These are phyloP conservation scores for Cryptus viduatorius DNA, from an alignment of 2,888 invertebrate species.

Conservation along the genomic window DNA sequence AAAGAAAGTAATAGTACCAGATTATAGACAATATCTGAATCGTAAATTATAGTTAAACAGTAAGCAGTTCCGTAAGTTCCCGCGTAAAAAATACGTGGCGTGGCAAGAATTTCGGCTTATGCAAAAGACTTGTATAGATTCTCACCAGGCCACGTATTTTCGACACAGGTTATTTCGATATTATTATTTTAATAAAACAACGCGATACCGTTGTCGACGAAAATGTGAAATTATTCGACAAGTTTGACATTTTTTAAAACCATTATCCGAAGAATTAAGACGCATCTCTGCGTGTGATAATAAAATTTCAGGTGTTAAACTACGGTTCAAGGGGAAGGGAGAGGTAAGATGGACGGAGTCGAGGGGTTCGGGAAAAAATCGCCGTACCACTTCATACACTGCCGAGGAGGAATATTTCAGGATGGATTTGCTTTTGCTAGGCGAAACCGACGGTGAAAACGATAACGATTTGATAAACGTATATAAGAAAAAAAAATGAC, in stretches of 20 bases:
- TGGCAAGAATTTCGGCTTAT: not conserved
- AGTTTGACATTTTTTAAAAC: not conserved
- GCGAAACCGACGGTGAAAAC: slow-evolving; percentile 84
- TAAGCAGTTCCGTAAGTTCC: no score
- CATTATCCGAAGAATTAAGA: not conserved
- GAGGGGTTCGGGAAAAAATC: slow-evolving; percentile 10
- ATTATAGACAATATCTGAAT: no score
- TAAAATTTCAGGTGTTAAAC: slow-evolving; percentile 86
- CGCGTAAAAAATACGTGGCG: no score
- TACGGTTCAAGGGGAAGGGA: slow-evolving; percentile 84
- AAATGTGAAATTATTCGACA: not conserved
- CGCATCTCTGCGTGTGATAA: slow-evolving; percentile 85
- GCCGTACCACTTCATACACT: slow-evolving; percentile 82
- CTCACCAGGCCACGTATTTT: no score
- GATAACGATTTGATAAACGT: not conserved
- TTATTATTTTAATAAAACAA: not conserved
- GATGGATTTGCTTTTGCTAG: slow-evolving; percentile 89
- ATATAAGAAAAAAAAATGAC: not conserved
- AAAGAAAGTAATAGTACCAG: no score
- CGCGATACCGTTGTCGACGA: not conserved
- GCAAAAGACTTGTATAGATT: not conserved
- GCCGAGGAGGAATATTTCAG: slow-evolving; percentile 91
- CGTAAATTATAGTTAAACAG: no score
- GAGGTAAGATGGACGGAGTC: slow-evolving; percentile 37
- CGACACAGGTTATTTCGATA: not conserved